phyloP scores from a whole-genome alignment of 2,888 invertebrate species.

The Teinopalpus imperialis region DNA sequence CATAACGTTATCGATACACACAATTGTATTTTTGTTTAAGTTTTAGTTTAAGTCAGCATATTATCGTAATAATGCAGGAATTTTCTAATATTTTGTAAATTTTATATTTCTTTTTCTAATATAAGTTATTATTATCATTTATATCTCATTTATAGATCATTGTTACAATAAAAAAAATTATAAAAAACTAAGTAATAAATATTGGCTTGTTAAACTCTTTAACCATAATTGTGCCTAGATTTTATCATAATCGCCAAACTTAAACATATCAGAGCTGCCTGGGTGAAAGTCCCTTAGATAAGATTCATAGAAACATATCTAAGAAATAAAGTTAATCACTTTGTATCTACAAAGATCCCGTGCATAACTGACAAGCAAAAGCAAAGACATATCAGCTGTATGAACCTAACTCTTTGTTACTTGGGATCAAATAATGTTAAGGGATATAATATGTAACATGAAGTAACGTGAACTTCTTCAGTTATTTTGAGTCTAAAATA shows the following conservation, averaged over 20 bases:
- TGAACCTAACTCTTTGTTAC: conserved; percentile 30
- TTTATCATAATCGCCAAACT: conserved; percentile 62
- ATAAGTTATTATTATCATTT: too few relatives aligned
- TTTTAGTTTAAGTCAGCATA: too few relatives aligned
- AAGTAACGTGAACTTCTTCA: conserved; percentile 9
- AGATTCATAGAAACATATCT: conserved; percentile 4
- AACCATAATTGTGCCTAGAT: conserved; percentile 68
- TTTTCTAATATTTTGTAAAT: too few relatives aligned
- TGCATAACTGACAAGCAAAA: conserved; percentile 3
- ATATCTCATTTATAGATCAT: too few relatives aligned
- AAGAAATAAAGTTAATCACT: conserved; percentile 7
- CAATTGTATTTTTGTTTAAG: too few relatives aligned
- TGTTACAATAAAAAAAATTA: too few relatives aligned
- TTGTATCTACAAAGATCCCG: conserved; percentile 15
- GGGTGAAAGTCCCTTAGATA: conserved; percentile 34
- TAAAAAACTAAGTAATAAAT: too few relatives aligned
- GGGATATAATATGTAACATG: conserved; percentile 18
- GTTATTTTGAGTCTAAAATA: not conserved
- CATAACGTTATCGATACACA: too few relatives aligned
- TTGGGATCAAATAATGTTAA: conserved; percentile 39
- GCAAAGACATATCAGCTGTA: conserved; percentile 2
- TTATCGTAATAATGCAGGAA: too few relatives aligned
- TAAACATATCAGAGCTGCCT: conserved; percentile 62
- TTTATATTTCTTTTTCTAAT: too few relatives aligned
- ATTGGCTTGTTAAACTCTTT: conserved; percentile 26